Percentiles rank a stretch among this genome's conserved stretches.
phyloP scores from a whole-genome alignment of 2,888 invertebrate genomes.

The Galeruca laticollis region DNA sequence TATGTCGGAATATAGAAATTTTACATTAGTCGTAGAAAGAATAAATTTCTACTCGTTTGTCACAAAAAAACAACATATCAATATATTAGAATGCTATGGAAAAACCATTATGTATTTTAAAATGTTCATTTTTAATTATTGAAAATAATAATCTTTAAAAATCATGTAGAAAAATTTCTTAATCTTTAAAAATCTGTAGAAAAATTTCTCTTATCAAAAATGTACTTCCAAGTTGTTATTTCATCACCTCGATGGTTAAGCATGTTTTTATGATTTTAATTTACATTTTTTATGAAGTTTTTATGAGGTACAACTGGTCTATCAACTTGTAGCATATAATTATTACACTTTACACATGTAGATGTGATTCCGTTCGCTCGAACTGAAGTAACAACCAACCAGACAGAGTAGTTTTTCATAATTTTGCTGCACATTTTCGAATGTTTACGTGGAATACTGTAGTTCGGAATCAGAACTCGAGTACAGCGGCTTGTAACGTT shows the following conservation, averaged over 20 bases:
- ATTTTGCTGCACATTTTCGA: not conserved
- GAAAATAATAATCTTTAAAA: too few species aligned
- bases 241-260: not conserved
- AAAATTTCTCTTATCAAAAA: not conserved
- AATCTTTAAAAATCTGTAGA: too few species aligned
- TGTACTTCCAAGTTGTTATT: not conserved
- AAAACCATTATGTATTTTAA: too few species aligned
- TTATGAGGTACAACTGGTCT: slow-evolving; percentile 11
- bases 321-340: slow-evolving; percentile 18
- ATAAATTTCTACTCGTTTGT: too few species aligned
- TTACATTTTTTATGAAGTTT: not conserved
- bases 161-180: too few species aligned
- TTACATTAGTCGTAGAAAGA: too few species aligned
- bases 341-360: slow-evolving; percentile 12
- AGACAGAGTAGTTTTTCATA: not conserved
- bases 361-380: not conserved
- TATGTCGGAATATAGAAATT: too few species aligned
- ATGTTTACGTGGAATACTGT: not conserved
- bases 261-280: not conserved
- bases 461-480: slow-evolving; percentile 7
- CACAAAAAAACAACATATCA: too few species aligned
- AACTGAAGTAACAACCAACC: slow-evolving; percentile 9
- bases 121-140: too few species aligned
- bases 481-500: slow-evolving; percentile 6
- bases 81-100: too few species aligned